These are phyloP conservation scores for Bambusicola thoracicus DNA, from an alignment of 2,113 vertebrate species.

Conservation along the genomic window DNA sequence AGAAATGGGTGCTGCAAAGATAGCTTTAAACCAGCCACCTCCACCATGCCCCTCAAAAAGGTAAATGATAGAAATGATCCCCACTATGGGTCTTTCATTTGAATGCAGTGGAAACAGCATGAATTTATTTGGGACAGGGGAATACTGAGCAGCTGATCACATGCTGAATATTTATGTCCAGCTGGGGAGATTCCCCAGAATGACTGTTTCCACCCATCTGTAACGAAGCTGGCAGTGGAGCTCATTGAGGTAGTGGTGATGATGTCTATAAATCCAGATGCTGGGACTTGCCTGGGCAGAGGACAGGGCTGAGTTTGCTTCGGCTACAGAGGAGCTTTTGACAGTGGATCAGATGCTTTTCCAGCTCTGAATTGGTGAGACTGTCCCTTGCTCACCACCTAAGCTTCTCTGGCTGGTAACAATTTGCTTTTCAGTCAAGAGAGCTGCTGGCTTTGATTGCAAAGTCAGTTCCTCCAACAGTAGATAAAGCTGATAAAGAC, in stretches of 20 bases:
- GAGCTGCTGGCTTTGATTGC: background rate
- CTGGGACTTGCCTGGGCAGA: rapidly evolving
- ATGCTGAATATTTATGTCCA: constrained; percentile 41
- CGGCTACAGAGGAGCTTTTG: background rate
- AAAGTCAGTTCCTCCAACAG: background rate
- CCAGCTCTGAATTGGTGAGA: background rate
- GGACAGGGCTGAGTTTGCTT: background rate
- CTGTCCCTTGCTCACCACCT: background rate
- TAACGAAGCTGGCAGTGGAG: background rate
- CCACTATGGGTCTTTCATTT: background rate
- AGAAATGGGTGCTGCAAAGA: rapidly evolving
- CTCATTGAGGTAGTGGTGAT: background rate
- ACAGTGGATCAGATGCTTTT: background rate
- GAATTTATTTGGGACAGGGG: constrained; percentile 41
- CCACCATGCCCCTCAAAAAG: background rate
- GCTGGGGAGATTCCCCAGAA: background rate
- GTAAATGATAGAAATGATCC: background rate
- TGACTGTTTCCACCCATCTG: background rate
- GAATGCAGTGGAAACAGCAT: background rate
- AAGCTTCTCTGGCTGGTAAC: background rate
- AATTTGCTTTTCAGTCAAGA: background rate
- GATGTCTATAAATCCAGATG: background rate
- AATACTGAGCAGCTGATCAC: constrained; percentile 8
- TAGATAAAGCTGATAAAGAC: background rate
- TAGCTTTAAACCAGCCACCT: background rate